phyloP scores from a whole-genome alignment of 2,797 vertebrate genomes.

The Buphagus erythrorhynchus region DNA sequence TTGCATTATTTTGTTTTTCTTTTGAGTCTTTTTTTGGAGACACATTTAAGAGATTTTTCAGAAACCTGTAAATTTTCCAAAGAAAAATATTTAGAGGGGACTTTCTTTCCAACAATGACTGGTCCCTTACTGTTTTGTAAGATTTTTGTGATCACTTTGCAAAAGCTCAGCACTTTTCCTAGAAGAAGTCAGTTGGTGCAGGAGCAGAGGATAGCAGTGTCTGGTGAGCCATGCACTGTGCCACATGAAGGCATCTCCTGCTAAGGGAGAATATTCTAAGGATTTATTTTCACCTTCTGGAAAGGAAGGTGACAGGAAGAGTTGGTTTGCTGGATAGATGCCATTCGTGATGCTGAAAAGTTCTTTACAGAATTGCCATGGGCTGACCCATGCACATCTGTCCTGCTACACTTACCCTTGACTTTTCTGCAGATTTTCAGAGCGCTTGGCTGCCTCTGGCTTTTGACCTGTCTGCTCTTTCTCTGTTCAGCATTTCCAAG shows the following conservation, averaged over 20 bases:
- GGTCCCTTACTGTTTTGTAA: background rate
- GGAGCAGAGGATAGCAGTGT: background rate
- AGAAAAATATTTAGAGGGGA: background rate
- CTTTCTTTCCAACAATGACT: background rate
- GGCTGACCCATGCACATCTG: background rate
- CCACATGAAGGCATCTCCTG: rapidly evolving
- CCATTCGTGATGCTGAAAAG: background rate
- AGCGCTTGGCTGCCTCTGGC: background rate
- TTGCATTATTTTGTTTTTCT: background rate
- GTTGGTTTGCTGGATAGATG: background rate
- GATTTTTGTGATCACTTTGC: background rate
- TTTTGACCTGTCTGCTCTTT: background rate
- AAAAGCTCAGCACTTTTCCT: background rate
- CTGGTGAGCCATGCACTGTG: background rate
- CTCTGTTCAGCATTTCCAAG: background rate
- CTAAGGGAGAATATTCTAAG: background rate
- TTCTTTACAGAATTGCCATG: background rate
- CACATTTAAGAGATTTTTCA: background rate
- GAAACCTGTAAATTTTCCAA: background rate
- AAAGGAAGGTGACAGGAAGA: background rate
- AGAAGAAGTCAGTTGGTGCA: background rate
- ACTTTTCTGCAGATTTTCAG: background rate
- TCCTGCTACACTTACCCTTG: background rate
- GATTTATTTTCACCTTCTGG: background rate
- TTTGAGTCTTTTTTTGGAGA: background rate